These are phyloP conservation scores for Pangasius sanitwongsei DNA, from an alignment of 2,797 vertebrate species.

Conservation along the genomic window DNA sequence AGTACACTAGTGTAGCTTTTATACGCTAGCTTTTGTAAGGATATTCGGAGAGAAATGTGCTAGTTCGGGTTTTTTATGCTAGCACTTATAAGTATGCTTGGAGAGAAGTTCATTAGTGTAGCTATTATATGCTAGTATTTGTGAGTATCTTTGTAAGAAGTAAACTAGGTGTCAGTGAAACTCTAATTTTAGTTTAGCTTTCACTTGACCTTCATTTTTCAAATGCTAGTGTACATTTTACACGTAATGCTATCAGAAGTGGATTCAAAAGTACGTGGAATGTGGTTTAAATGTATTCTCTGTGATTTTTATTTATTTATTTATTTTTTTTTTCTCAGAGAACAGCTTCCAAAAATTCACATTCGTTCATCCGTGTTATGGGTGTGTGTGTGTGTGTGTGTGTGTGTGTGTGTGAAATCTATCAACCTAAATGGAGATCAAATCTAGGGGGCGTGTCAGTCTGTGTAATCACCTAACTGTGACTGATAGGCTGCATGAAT, in stretches of 20 bases:
- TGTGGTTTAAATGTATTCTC: background rate
- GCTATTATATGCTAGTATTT: background rate
- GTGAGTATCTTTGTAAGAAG: background rate
- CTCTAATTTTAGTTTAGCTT: too few relatives aligned
- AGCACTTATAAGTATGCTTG: background rate
- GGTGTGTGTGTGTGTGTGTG: too few relatives aligned
- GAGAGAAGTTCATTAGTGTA: background rate
- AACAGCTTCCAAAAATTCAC: too few relatives aligned
- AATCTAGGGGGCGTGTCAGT: background rate
- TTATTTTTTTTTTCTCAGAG: too few relatives aligned
- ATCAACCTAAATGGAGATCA: background rate
- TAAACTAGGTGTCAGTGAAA: background rate
- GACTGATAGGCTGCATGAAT: background rate
- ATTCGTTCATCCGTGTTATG: background rate
- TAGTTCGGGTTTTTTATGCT: background rate
- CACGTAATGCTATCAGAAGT: background rate
- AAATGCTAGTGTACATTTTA: background rate
- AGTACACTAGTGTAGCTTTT: background rate
- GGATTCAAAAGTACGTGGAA: constrained; percentile 1
- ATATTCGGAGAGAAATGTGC: background rate
- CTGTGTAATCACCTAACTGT: background rate
- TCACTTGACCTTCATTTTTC: too few relatives aligned
- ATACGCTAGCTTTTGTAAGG: background rate
- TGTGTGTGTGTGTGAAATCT: background rate
- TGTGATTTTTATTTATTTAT: background rate